These are phyloP conservation scores for Drosophila gaucha DNA, from an alignment of 2,888 invertebrate genomes.

Conservation along the genomic window DNA sequence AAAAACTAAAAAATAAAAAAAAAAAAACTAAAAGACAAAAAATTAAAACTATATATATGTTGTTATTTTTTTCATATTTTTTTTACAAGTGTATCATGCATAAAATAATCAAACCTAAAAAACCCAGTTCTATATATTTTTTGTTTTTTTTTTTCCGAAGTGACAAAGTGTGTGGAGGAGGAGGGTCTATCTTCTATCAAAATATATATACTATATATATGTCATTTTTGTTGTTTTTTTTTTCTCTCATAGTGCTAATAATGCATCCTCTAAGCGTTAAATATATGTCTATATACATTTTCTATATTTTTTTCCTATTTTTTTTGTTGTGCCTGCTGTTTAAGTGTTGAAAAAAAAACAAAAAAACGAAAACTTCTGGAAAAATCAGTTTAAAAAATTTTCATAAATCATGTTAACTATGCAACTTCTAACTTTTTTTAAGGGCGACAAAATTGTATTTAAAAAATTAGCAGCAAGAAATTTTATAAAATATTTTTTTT, in stretches of 20 bases:
- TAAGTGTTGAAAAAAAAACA: conserved; percentile 33
- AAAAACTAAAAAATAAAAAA: conserved; percentile 17
- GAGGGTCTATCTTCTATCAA: conserved; percentile 14
- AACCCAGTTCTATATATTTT: conserved; percentile 19
- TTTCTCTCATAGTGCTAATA: conserved; percentile 40
- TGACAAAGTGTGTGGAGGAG: conserved; percentile 36
- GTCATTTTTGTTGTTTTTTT: conserved; percentile 32
- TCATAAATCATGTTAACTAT: conserved; percentile 29
- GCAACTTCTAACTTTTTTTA: conserved; percentile 18
- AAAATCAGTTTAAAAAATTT: conserved; percentile 17
- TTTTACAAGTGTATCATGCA: conserved; percentile 59
- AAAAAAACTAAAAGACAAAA: no score
- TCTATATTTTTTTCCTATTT: conserved; percentile 3
- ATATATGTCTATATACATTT: conserved; percentile 3
- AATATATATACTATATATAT: conserved; percentile 2
- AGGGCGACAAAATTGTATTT: conserved; percentile 10
- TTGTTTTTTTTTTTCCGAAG: conserved; percentile 36
- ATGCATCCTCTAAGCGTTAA: conserved; percentile 16
- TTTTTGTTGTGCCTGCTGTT: conserved; percentile 48
- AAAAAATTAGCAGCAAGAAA: conserved; percentile 16
- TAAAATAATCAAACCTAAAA: conserved; percentile 36
- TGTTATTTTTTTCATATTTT: conserved; percentile 52
- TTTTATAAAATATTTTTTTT: no score
- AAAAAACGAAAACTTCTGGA: conserved; percentile 1
- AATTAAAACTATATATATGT: conserved; percentile 25